Conservation (phyloP, 2,797 vertebrate species). For the Sebastes umbrosus region DNA sequence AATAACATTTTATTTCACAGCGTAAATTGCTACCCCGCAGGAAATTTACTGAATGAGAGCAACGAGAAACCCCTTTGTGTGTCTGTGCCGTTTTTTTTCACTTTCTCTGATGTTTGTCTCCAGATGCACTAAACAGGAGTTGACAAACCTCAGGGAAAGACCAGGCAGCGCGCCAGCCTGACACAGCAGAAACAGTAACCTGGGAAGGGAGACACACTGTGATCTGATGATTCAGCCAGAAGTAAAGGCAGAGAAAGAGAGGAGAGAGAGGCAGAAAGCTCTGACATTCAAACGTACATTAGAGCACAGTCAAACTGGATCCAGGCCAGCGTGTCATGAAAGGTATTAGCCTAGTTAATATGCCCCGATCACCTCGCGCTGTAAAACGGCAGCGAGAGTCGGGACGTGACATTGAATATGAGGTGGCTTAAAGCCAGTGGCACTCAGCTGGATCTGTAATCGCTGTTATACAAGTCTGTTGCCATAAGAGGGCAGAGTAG, state of each 20-base stretch:
- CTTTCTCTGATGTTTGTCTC: conserved; percentile 59
- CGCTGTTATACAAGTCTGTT: conserved; percentile 40
- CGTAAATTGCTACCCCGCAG: conserved; percentile 17
- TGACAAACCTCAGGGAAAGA: conserved; percentile 77
- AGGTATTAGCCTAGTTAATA: conserved; percentile 64
- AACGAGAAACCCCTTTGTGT: conserved; percentile 22
- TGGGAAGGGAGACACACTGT: conserved; percentile 78
- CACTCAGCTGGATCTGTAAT: conserved; percentile 25
- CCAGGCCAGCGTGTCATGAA: conserved; percentile 54
- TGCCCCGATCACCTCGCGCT: conserved; percentile 55
- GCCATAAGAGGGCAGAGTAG: conserved; percentile 74
- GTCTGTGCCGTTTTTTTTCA: conserved; percentile 26
- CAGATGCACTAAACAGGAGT: conserved; percentile 72
- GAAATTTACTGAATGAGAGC: conserved; percentile 34
- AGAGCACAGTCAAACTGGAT: conserved; percentile 60
- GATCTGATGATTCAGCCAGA: conserved; percentile 83
- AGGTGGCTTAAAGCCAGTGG: conserved; percentile 45
- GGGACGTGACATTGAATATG: conserved; percentile 60
- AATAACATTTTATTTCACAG: conserved; percentile 52
- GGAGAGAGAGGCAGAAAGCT: conserved; percentile 32
- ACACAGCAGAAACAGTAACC: conserved; percentile 82
- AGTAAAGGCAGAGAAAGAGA: conserved; percentile 45
- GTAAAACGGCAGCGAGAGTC: conserved; percentile 47
- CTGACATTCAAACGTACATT: conserved; percentile 78
- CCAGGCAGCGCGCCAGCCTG: conserved; percentile 78